Conservation (phyloP, 2,888 invertebrate species). For the Metallyticus violacea region DNA sequence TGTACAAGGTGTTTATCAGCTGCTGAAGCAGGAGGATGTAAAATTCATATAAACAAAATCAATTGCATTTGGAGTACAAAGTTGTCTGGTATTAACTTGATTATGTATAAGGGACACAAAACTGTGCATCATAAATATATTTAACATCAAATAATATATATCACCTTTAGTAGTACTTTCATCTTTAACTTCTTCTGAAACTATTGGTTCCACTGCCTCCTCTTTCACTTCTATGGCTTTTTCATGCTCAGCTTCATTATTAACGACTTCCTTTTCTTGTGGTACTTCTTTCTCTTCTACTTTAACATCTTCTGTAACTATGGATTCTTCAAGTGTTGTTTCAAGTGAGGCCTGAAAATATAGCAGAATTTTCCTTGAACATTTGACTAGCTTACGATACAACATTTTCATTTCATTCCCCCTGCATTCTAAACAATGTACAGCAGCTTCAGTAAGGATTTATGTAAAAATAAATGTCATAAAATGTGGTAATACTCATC, state of each 20-base stretch:
- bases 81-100: no score
- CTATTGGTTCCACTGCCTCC: slow-evolving; percentile 42
- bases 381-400: no score
- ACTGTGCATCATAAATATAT: neutral
- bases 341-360: slow-evolving; percentile 41
- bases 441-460: no score
- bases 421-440: no score
- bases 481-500: no score
- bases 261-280: slow-evolving; percentile 11
- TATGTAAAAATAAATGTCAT: no score
- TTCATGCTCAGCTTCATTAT: slow-evolving; percentile 16
- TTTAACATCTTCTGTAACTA: slow-evolving; percentile 27
- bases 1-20: no score
- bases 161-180: slow-evolving; percentile 21
- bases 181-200: slow-evolving; percentile 37
- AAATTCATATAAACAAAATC: no score
- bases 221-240: slow-evolving; percentile 43
- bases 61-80: no score
- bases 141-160: slow-evolving; percentile 21
- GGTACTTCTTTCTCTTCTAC: slow-evolving; percentile 18
- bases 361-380: slow-evolving; percentile 27
- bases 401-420: no score
- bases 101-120: slow-evolving; percentile 27
- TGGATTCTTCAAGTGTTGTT: slow-evolving; percentile 39
- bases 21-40: no score